These are phyloP conservation scores for Zaprionus lineosus DNA, from an alignment of 2,888 invertebrate species.

Conservation along the genomic window DNA sequence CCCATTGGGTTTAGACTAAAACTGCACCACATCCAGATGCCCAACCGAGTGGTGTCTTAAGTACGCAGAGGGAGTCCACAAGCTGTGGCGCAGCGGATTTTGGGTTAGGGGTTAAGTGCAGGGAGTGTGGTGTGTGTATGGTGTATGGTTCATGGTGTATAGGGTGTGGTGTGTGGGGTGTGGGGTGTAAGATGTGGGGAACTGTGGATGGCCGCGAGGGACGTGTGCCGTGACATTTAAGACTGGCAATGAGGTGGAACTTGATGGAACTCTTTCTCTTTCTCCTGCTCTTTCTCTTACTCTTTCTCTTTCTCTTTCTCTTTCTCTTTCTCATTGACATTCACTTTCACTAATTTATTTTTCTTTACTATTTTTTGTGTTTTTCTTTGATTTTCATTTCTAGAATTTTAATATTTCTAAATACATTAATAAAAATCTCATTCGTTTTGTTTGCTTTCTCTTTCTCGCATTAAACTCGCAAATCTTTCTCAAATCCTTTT, in stretches of 20 bases:
- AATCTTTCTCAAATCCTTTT: not conserved
- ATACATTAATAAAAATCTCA: too few relatives aligned
- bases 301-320: not conserved
- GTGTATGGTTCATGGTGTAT: conserved; percentile 1
- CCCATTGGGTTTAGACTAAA: conserved; percentile 83
- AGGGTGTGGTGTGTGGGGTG: conserved; percentile 12
- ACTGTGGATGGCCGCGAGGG: too few relatives aligned
- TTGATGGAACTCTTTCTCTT: conserved; percentile 54
- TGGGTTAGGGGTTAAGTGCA: not conserved
- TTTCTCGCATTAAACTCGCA: too few relatives aligned
- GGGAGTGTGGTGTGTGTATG: conserved; percentile 8
- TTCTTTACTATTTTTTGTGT: not conserved
- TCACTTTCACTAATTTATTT: conserved; percentile 12
- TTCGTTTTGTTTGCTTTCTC: too few relatives aligned
- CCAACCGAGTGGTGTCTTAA: conserved; percentile 51
- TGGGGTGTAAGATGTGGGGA: too few relatives aligned
- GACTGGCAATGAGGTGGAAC: too few relatives aligned
- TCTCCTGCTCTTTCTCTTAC: not conserved
- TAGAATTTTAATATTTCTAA: too few relatives aligned
- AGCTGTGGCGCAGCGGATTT: conserved; percentile 3
- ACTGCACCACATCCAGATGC: conserved; percentile 42
- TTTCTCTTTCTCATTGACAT: conserved; percentile 5
- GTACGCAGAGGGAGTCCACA: conserved; percentile 50
- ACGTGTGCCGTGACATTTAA: too few relatives aligned
- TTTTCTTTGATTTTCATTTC: conserved; percentile 7